A percentile compares a stretch with the other conserved stretches of the same genome.
Evolutionary conservation across 53 echinoderm and acorn worm genomes (phyloP).

Genomic region (Paracentrotus lividus): DNA sequence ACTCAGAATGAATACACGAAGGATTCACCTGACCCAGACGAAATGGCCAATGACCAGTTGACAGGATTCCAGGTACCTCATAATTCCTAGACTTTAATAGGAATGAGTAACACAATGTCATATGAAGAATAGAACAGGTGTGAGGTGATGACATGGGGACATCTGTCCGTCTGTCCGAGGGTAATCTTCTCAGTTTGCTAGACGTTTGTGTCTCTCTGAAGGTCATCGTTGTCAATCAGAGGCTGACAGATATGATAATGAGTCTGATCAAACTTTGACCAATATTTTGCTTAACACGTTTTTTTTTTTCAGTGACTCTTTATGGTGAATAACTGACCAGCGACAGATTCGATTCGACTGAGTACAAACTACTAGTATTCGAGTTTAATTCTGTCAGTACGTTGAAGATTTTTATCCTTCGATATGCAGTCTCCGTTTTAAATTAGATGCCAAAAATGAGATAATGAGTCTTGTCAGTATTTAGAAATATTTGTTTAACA

Average conservation of each 20-base stretch:
- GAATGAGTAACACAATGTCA: conserved; percentile 27
- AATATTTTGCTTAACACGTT: not conserved
- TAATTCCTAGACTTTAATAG: not conserved
- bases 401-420: too few species aligned
- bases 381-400: too few species aligned
- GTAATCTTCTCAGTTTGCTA: not conserved
- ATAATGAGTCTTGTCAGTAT: too few species aligned
- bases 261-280: not conserved
- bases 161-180: not conserved
- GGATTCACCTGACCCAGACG: not conserved
- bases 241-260: not conserved
- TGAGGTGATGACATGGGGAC: not conserved
- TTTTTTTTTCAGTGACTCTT: too few species aligned
- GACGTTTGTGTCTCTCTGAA: not conserved
- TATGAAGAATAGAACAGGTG: conserved; percentile 3
- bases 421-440: too few species aligned
- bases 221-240: not conserved
- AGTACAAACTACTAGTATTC: too few species aligned
- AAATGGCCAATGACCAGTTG: not conserved
- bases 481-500: too few species aligned
- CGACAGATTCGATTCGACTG: too few species aligned
- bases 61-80: not conserved
- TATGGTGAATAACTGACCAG: too few species aligned
- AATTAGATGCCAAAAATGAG: too few species aligned
- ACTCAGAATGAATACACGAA: not conserved